Percentiles rank a stretch among this genome's conserved stretches.
Conservation (phyloP, 2,113 vertebrate species). For the Thomomys bottae region DNA sequence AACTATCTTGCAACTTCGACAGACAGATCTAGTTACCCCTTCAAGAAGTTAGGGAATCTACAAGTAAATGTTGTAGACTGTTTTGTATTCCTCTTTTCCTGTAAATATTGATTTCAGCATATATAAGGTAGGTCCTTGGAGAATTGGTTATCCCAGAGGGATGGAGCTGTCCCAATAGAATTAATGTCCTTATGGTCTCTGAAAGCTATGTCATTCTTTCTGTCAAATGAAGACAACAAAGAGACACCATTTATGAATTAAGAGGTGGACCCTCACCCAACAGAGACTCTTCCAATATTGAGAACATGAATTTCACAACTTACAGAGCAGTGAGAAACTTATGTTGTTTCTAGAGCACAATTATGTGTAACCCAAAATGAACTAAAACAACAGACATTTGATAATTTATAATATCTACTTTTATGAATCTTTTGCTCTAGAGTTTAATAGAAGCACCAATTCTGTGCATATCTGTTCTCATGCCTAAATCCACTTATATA, state of each 20-base stretch:
- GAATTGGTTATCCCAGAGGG: background rate
- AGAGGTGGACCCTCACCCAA: background rate
- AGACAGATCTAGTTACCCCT: background rate
- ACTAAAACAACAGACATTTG: background rate
- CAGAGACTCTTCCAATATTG: background rate
- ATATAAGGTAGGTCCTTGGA: background rate
- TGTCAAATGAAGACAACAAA: background rate
- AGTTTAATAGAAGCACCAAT: background rate
- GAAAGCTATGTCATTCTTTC: background rate
- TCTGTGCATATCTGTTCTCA: background rate
- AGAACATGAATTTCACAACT: background rate
- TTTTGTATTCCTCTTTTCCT: background rate
- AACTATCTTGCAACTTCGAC: background rate
- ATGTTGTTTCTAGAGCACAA: background rate
- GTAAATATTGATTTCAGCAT: background rate
- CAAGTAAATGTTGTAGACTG: background rate
- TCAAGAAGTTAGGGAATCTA: background rate
- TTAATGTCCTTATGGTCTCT: too few species aligned
- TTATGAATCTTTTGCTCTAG: background rate
- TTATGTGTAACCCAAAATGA: background rate
- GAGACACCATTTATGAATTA: background rate
- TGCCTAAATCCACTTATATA: background rate
- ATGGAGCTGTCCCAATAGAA: background rate
- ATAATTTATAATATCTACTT: background rate
- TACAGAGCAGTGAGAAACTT: background rate